Evolutionary conservation across 2,113 vertebrate genomes (phyloP).

Genomic region (Ammospiza nelsoni): DNA sequence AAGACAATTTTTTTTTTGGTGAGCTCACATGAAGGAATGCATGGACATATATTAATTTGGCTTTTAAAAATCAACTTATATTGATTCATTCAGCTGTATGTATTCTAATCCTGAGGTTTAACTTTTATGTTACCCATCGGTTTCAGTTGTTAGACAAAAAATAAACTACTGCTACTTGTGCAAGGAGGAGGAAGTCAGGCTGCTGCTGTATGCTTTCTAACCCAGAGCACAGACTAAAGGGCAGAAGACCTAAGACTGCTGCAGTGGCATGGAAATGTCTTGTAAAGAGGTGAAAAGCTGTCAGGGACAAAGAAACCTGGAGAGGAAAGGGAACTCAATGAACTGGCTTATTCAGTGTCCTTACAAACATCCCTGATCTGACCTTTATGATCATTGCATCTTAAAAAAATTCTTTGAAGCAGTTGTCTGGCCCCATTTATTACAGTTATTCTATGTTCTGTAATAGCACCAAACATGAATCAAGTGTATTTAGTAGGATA

Average conservation of each 20-base stretch:
- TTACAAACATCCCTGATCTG: background rate
- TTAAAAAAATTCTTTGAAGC: background rate
- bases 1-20: background rate
- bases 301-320: background rate
- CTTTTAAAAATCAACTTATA: background rate
- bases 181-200: background rate
- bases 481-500: background rate
- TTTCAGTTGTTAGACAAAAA: background rate
- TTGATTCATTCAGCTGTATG: background rate
- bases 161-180: background rate
- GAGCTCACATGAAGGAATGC: background rate
- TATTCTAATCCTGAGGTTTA: background rate
- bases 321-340: background rate
- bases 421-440: background rate
- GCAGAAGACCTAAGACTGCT: background rate
- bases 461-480: background rate
- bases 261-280: background rate
- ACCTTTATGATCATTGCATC: background rate
- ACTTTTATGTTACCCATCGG: background rate
- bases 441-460: background rate
- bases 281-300: background rate
- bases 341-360: background rate
- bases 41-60: background rate
- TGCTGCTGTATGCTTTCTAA: background rate
- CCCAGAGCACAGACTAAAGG: background rate